Evolutionary conservation across 2,113 vertebrate genomes (phyloP), one percentile per base, ranked within the genome.

Genomic region (Aleadryas rufinucha): DNA sequence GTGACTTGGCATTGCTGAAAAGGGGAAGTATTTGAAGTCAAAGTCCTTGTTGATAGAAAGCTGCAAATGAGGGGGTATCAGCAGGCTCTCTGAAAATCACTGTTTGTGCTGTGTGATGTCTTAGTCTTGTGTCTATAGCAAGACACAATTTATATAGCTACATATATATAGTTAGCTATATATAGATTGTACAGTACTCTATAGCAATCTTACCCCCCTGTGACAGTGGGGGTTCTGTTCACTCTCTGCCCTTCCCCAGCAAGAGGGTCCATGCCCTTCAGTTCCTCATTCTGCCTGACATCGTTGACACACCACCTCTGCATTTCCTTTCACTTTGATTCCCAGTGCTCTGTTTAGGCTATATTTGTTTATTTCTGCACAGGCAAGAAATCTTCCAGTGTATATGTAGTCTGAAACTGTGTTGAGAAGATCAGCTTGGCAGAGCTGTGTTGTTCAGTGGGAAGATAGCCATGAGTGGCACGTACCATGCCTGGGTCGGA

Each of bases 201-300:
- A 4, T 23, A 61, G 54, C 19, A 35, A 0, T 56, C 24, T 23
- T 71, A 31, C 7, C 27, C 21, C 30, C 33, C 41, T 70, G 28
- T 3, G 5, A 4, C 24, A 8, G 44, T 2, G 14, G 52, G 42
- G 21, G 30, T 42, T 93, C 70, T 70, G 23, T 44, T 93, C 31
- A 1, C 14, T 57, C 28, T 2, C 23, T 60, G 28, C 4, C 0
- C 23, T 92, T 76, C 26, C 31, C 11, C 17, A 49, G n/a, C 1
- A 1, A 23, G 41, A 79, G 19, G 7, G 16, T 59, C 21, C 3
- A 0, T 72, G 45, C 52, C 13, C 42, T 68, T 53, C 79, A 10
- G n/a, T 57, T 54, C 78, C 23, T 66, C 23, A 0, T 42, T 70
- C 0, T 44, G 0, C 52, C 22, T 42, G 42, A 41, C 1, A 2